Conservation (phyloP, 64 coral and sea anemone species). For the Dendronephthya gigantea region DNA sequence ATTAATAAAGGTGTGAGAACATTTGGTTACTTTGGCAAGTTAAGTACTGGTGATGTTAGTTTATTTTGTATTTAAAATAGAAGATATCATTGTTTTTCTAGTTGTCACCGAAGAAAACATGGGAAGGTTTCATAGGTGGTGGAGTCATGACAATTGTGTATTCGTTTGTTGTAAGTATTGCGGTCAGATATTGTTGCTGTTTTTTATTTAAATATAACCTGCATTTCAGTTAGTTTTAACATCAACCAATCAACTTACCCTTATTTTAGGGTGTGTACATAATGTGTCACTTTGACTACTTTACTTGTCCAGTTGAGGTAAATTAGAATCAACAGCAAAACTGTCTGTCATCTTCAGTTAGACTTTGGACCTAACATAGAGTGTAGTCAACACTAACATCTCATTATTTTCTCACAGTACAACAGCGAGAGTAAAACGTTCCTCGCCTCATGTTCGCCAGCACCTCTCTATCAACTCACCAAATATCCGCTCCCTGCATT, state of each 20-base stretch:
- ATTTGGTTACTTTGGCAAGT: too few relatives aligned
- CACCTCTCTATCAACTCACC: conserved; percentile 8
- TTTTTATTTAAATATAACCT: too few relatives aligned
- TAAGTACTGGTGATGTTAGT: background rate
- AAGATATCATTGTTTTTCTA: conserved; percentile 11
- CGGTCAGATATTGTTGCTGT: too few relatives aligned
- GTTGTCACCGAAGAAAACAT: conserved; percentile 97
- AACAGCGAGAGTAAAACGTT: conserved; percentile 50
- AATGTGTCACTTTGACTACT: conserved; percentile 89
- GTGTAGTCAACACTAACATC: too few relatives aligned
- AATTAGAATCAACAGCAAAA: too few relatives aligned
- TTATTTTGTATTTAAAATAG: background rate
- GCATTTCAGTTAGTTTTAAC: too few relatives aligned
- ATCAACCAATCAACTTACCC: too few relatives aligned
- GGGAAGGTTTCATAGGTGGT: conserved; percentile 97
- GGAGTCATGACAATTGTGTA: conserved; percentile 72
- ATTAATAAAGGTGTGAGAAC: conserved; percentile 61
- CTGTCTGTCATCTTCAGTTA: background rate
- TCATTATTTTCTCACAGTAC: conserved; percentile 43
- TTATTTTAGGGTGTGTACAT: conserved; percentile 53
- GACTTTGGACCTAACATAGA: background rate
- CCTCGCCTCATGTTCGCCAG: conserved; percentile 41
- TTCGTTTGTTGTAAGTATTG: conserved; percentile 68
- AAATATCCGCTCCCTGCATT: background rate
- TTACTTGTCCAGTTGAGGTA: conserved; percentile 95